These are phyloP conservation scores for Charaxes varanes DNA, from an alignment of 1,140 invertebrate genomes.

Conservation along the genomic window DNA sequence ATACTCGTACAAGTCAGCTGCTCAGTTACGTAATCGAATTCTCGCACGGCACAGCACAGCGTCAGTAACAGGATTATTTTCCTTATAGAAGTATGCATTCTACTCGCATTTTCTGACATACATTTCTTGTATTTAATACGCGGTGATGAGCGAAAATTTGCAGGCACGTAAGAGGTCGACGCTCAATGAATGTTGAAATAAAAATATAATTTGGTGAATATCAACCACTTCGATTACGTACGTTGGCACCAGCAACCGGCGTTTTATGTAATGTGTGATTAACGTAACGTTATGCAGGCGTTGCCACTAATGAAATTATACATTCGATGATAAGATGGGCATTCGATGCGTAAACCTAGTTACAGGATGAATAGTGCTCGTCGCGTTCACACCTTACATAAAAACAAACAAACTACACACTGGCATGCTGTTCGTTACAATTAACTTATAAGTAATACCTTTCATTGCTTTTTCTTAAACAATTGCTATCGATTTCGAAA, in stretches of 20 bases:
- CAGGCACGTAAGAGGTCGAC: neutral
- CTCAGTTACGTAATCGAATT: conserved; percentile 12
- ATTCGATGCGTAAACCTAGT: too few relatives aligned
- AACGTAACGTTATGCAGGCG: neutral
- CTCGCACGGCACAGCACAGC: neutral
- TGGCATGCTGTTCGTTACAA: too few relatives aligned
- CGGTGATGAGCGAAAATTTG: neutral
- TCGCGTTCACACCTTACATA: too few relatives aligned
- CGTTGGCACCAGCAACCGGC: neutral
- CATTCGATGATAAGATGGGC: neutral
- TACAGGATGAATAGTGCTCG: too few relatives aligned
- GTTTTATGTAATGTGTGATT: conserved; percentile 10
- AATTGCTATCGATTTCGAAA: conserved; percentile 5
- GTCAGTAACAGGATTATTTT: conserved; percentile 17
- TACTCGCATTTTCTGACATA: neutral
- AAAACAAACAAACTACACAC: too few relatives aligned
- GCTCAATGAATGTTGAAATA: too few relatives aligned
- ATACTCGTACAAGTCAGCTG: too few relatives aligned
- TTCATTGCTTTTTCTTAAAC: conserved; percentile 9
- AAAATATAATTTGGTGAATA: neutral
- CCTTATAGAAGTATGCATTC: conserved; percentile 1
- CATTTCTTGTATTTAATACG: neutral
- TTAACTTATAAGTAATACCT: conserved; percentile 5
- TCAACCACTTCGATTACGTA: conserved; percentile 5
- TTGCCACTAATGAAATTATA: neutral